Evolutionary conservation across 2,888 invertebrate species (phyloP).

Genomic region (Disparrhopalites patrizii): DNA sequence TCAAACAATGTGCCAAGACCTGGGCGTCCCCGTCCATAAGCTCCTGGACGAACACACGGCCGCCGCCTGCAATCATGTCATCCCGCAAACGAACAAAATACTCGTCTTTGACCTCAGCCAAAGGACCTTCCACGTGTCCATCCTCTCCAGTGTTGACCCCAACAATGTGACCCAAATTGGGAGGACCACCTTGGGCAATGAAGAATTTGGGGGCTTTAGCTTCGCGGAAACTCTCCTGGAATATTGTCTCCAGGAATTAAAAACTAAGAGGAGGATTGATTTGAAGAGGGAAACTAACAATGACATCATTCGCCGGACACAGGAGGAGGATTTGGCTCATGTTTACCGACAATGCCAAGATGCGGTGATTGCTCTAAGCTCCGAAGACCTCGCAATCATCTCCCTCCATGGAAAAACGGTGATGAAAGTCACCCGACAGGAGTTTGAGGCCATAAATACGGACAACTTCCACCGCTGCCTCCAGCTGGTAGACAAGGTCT

Average conservation of each 20-base stretch:
- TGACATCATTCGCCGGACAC: background rate
- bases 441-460: background rate
- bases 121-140: background rate
- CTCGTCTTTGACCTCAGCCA: constrained; percentile 1
- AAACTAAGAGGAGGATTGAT: background rate
- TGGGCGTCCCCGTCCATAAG: background rate
- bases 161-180: background rate
- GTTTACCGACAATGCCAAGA: background rate
- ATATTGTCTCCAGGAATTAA: background rate
- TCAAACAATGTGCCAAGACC: background rate
- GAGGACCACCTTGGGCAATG: background rate
- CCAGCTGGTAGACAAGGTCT: background rate
- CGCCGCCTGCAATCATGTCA: background rate
- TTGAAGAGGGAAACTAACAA: background rate
- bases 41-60: background rate
- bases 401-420: background rate
- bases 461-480: background rate
- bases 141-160: background rate
- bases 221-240: background rate
- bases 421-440: background rate
- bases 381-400: background rate
- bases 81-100: background rate
- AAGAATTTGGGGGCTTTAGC: background rate
- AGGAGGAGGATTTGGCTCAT: background rate
- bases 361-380: background rate